Conservation (phyloP, 2,888 invertebrate genomes). For the Leptura quadrifasciata region DNA sequence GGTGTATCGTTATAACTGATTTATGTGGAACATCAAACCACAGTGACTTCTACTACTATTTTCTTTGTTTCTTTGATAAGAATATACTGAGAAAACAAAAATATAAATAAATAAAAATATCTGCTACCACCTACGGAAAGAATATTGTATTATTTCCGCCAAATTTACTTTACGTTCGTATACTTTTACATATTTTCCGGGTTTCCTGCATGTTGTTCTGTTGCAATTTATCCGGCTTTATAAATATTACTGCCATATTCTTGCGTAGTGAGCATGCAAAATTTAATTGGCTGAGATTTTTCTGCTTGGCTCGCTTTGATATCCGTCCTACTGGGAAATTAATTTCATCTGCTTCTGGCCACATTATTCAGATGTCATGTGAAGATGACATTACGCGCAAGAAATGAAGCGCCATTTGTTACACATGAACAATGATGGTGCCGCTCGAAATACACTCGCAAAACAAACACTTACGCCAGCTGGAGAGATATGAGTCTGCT, state of each 20-base stretch:
- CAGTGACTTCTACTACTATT: too few relatives aligned
- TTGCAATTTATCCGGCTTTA: background rate
- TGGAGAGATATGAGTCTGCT: background rate
- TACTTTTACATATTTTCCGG: slow-evolving; percentile 14
- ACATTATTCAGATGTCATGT: slow-evolving; percentile 41
- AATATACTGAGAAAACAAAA: background rate
- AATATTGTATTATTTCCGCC: slow-evolving; percentile 10
- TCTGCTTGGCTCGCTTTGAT: slow-evolving; percentile 26
- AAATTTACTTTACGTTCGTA: slow-evolving; percentile 20
- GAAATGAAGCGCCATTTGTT: slow-evolving; percentile 37
- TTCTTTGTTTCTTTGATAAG: too few relatives aligned
- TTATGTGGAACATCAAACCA: too few relatives aligned
- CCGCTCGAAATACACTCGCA: slow-evolving; percentile 15
- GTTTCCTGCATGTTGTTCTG: background rate
- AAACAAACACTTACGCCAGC: slow-evolving; percentile 12
- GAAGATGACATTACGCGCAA: slow-evolving; percentile 38
- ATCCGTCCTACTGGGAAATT: slow-evolving; percentile 42
- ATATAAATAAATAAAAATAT: slow-evolving; percentile 2
- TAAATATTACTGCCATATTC: background rate
- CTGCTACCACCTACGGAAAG: background rate
- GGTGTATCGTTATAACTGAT: too few relatives aligned
- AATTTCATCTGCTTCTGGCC: slow-evolving; percentile 41
- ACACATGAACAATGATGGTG: slow-evolving; percentile 42
- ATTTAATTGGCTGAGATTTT: slow-evolving; percentile 41
- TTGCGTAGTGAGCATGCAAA: slow-evolving; percentile 20